Evolutionary conservation across 2,888 invertebrate genomes (phyloP).

Genomic region (Helobdella robusta): DNA sequence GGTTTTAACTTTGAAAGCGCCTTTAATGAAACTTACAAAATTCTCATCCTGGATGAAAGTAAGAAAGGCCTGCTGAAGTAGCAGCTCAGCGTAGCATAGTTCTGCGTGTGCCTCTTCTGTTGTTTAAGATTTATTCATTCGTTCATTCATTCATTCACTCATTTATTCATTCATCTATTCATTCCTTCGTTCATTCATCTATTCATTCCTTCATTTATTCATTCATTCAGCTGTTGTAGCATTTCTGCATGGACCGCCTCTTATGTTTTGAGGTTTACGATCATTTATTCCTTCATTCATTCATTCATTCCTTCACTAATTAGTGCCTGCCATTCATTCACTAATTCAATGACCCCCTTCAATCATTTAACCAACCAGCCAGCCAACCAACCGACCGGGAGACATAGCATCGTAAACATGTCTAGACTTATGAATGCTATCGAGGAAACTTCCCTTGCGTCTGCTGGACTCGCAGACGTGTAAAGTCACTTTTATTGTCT

Average conservation of each 20-base stretch:
- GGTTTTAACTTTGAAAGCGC: constrained; percentile 79
- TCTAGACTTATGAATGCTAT: constrained; percentile 63
- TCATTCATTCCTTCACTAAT: background rate
- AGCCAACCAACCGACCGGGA: too few relatives aligned
- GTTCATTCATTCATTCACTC: too few relatives aligned
- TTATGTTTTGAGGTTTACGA: background rate
- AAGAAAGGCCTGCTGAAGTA: constrained; percentile 75
- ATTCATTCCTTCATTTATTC: too few relatives aligned
- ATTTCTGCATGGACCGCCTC: too few relatives aligned
- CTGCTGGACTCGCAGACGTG: constrained; percentile 63
- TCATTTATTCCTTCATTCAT: background rate
- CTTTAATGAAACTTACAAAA: constrained; percentile 78
- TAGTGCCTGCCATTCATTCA: too few relatives aligned
- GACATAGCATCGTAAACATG: constrained; percentile 68
- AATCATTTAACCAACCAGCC: too few relatives aligned
- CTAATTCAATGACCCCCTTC: too few relatives aligned
- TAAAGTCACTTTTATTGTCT: constrained; percentile 67
- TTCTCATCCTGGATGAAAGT: constrained; percentile 91
- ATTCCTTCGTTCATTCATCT: too few relatives aligned
- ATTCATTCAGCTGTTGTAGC: too few relatives aligned
- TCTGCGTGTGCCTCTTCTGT: constrained; percentile 79
- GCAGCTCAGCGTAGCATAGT: constrained; percentile 81
- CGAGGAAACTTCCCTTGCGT: constrained; percentile 59
- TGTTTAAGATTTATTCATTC: too few relatives aligned
- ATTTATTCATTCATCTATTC: too few relatives aligned